Percentiles rank a stretch among this genome's conserved stretches.
Evolutionary conservation across 1,140 invertebrate genomes (phyloP).

Genomic region (Rhizoglyphus robini): DNA sequence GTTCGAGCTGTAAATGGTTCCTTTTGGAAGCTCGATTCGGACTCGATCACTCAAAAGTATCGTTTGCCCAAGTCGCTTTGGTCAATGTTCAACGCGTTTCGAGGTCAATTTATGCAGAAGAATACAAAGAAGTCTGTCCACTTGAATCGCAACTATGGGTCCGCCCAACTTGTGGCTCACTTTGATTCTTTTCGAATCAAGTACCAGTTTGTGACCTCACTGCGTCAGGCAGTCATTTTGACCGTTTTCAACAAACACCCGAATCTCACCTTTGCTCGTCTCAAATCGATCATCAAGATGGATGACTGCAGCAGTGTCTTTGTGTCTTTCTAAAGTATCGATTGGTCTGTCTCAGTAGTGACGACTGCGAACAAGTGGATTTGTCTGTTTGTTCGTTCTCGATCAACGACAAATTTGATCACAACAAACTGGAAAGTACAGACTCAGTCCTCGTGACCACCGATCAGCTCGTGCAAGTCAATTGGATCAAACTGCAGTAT

Average conservation of each 20-base stretch:
- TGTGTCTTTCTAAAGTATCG: neutral
- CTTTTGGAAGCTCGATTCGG: neutral
- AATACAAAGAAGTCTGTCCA: neutral
- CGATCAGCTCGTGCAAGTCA: neutral
- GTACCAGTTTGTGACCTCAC: neutral
- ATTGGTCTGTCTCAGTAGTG: neutral
- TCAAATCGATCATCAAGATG: neutral
- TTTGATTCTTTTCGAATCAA: neutral
- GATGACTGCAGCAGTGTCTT: neutral
- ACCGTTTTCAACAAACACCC: neutral
- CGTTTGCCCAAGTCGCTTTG: neutral
- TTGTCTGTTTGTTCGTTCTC: neutral
- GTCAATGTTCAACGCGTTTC: neutral
- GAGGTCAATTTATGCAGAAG: neutral
- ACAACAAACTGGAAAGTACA: neutral
- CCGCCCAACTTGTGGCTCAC: neutral
- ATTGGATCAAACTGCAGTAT: conserved; percentile 2
- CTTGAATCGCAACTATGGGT: conserved; percentile 6
- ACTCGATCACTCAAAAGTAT: neutral
- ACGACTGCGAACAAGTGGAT: neutral
- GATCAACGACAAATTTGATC: neutral
- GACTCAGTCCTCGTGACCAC: too few relatives aligned
- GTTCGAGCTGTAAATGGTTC: neutral
- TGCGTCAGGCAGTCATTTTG: neutral
- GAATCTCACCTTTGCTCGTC: neutral